Evolutionary conservation across 2,113 vertebrate genomes (phyloP).

Genomic region (Gorsachius goisagi): DNA sequence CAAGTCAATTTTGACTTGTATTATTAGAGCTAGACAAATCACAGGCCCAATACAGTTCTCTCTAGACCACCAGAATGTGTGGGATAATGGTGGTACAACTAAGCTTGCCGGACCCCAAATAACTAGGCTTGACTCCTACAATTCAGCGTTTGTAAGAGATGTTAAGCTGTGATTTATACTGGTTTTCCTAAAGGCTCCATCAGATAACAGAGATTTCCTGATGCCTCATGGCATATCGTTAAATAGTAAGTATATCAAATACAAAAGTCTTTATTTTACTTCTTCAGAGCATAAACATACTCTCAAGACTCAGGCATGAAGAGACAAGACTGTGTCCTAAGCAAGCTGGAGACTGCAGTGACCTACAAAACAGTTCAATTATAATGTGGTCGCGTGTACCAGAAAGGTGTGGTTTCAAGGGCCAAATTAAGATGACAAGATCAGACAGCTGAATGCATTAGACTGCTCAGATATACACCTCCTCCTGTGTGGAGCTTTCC

Average conservation of each 20-base stretch:
- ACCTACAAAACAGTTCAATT: not conserved
- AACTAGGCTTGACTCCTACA: not conserved
- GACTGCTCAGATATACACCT: not conserved
- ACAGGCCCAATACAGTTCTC: not conserved
- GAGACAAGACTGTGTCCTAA: not conserved
- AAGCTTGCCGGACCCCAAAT: not conserved
- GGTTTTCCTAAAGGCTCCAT: not conserved
- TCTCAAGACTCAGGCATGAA: not conserved
- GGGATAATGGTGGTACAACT: not conserved
- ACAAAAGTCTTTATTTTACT: conserved; percentile 4
- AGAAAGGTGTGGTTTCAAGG: not conserved
- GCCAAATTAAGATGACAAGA: not conserved
- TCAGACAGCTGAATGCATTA: not conserved
- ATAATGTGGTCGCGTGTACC: not conserved
- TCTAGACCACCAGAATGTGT: not conserved
- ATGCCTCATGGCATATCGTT: not conserved
- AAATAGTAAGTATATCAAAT: not conserved
- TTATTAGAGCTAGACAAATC: not conserved
- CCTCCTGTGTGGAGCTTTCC: not conserved
- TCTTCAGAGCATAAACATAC: not conserved
- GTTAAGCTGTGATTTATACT: conserved; percentile 1
- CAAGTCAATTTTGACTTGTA: not conserved
- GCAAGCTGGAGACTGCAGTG: not conserved
- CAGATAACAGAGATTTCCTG: not conserved
- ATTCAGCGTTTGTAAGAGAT: not conserved